Percentiles rank a stretch among this genome's conserved stretches.
These are phyloP conservation scores for Yponomeuta evonymella DNA, from an alignment of 2,888 invertebrate genomes.

Conservation along the genomic window DNA sequence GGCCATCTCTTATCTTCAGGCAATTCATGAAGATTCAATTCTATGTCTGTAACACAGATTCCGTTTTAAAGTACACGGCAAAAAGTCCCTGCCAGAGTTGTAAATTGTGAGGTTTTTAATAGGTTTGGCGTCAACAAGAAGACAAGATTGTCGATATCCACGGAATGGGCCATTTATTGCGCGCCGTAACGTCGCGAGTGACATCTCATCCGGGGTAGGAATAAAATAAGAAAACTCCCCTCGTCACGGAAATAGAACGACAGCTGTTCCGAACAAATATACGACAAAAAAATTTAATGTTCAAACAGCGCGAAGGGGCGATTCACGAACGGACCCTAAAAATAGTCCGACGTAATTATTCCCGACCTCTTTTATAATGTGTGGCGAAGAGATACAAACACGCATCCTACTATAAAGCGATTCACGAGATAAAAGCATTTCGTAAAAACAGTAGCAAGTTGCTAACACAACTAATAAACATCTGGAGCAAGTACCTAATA, in stretches of 20 bases:
- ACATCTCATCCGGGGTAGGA: conserved; percentile 18
- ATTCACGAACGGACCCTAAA: conserved; percentile 13
- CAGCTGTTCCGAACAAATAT: conserved; percentile 61
- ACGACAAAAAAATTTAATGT: conserved; percentile 51
- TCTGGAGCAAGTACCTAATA: background rate
- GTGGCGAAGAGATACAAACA: background rate
- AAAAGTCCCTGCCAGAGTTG: too few species aligned
- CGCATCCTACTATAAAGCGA: background rate
- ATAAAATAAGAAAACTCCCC: conserved; percentile 46
- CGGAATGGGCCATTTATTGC: background rate
- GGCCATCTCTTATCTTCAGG: conserved; percentile 43
- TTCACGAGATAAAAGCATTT: conserved; percentile 4
- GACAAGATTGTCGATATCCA: background rate
- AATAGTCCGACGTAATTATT: background rate
- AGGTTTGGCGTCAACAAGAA: background rate
- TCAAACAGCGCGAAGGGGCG: conserved; percentile 29
- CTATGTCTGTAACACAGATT: background rate
- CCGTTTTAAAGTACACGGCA: too few species aligned
- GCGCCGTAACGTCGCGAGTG: conserved; percentile 3
- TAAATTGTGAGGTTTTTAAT: too few species aligned
- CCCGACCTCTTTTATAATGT: conserved; percentile 1
- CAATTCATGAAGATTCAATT: conserved; percentile 49
- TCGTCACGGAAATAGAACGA: conserved; percentile 62
- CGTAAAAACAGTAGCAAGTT: background rate
- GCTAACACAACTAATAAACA: background rate